Evolutionary conservation across 2,888 invertebrate genomes (phyloP).

Genomic region (Ornithoptera priamus): DNA sequence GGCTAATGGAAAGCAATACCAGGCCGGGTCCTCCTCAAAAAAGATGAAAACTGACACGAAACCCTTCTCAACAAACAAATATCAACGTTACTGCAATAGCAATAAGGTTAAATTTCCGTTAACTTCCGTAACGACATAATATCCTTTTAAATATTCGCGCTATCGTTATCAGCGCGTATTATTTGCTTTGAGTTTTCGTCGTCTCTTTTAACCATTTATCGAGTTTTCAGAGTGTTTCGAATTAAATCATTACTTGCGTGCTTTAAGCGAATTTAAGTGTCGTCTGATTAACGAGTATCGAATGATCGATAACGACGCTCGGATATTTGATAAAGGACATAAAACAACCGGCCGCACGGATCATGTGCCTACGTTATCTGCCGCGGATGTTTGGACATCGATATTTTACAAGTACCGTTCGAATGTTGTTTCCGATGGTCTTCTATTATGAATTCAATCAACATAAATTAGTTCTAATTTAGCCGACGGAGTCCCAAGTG

Average conservation of each 20-base stretch:
- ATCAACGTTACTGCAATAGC: conserved; percentile 21
- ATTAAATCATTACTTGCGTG: conserved; percentile 72
- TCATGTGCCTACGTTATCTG: conserved; percentile 2
- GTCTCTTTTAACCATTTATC: conserved; percentile 68
- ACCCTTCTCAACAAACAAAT: conserved; percentile 33
- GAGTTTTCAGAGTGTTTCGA: conserved; percentile 63
- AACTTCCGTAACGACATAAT: conserved; percentile 37
- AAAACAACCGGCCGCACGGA: background rate
- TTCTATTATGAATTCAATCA: conserved; percentile 78
- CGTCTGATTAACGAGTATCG: conserved; percentile 41
- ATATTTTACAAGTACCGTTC: conserved; percentile 48
- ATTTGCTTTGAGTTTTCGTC: conserved; percentile 64
- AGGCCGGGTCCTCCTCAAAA: conserved; percentile 60
- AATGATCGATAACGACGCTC: conserved; percentile 48
- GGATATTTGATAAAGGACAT: conserved; percentile 32
- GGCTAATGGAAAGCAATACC: conserved; percentile 73
- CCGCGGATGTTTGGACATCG: conserved; percentile 33
- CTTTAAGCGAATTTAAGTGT: conserved; percentile 64
- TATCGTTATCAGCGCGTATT: conserved; percentile 67
- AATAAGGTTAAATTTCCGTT: conserved; percentile 40
- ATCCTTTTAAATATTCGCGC: conserved; percentile 47
- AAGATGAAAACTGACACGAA: conserved; percentile 59
- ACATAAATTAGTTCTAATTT: conserved; percentile 76
- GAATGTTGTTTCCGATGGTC: conserved; percentile 66
- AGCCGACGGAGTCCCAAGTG: conserved; percentile 55